A percentile compares a stretch with the other conserved stretches of the same genome.
Conservation (phyloP, 2,113 vertebrate species). For the Arvicanthis niloticus region DNA sequence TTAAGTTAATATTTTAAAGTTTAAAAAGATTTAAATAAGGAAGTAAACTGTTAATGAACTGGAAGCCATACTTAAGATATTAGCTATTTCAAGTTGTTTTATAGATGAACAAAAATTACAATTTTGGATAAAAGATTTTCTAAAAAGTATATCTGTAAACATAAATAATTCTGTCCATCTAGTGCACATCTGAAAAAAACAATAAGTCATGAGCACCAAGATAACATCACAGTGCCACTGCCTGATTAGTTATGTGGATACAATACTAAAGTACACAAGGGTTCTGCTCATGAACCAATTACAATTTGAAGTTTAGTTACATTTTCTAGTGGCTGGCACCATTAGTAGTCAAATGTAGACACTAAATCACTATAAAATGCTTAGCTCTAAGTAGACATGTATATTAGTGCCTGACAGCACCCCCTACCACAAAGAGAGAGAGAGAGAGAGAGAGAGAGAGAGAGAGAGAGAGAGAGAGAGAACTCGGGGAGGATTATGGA, state of each 20-base stretch:
- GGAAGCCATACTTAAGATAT: neutral
- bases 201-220: neutral
- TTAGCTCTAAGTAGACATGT: neutral
- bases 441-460: fast-evolving
- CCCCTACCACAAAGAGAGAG: no score
- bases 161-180: neutral
- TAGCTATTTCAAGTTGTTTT: neutral
- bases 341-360: no score
- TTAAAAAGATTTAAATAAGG: neutral
- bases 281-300: neutral
- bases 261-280: neutral
- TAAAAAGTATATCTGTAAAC: neutral
- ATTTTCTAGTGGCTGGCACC: neutral
- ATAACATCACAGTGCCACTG: neutral
- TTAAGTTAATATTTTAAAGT: neutral
- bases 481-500: neutral
- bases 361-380: neutral
- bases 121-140: neutral
- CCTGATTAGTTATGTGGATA: neutral
- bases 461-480: fast-evolving
- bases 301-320: neutral
- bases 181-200: neutral
- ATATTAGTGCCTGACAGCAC: neutral
- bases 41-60: neutral
- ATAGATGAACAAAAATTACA: neutral